Evolutionary conservation across 2,113 vertebrate genomes (phyloP).

Genomic region (Oxyruncus cristatus): DNA sequence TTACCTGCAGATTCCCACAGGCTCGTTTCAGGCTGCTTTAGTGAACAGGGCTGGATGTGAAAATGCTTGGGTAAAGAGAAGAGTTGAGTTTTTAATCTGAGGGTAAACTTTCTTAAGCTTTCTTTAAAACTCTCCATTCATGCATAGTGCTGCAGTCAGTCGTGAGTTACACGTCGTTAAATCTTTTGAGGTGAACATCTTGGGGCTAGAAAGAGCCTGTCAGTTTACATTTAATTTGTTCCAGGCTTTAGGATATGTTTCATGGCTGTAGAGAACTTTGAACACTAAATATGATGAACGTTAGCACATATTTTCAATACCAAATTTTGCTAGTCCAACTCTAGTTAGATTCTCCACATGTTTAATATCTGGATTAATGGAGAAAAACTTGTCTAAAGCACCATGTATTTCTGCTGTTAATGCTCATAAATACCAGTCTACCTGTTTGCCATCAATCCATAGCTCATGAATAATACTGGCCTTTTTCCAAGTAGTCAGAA

Average conservation of each 20-base stretch:
- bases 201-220: slow-evolving; percentile 18
- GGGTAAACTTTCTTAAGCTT: slow-evolving; percentile 3
- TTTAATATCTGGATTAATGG: not conserved
- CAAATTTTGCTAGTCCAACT: not conserved
- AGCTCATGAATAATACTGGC: not conserved
- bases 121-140: not conserved
- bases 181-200: slow-evolving; percentile 15
- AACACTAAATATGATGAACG: not conserved
- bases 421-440: not conserved
- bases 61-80: not conserved
- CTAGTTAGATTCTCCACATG: not conserved
- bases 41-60: not conserved
- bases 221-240: slow-evolving; percentile 49
- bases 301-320: not conserved
- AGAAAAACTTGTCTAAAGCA: not conserved
- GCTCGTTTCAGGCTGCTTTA: not conserved
- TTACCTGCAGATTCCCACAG: not conserved
- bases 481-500: not conserved
- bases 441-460: not conserved
- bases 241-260: not conserved
- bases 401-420: not conserved
- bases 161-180: not conserved
- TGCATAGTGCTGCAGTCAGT: slow-evolving; percentile 17
- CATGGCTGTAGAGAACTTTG: not conserved
- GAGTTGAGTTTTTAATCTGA: not conserved